Base-by-base conservation (phyloP, 2,113 vertebrate genomes). In the Hippocampus guttulatus region DNA sequence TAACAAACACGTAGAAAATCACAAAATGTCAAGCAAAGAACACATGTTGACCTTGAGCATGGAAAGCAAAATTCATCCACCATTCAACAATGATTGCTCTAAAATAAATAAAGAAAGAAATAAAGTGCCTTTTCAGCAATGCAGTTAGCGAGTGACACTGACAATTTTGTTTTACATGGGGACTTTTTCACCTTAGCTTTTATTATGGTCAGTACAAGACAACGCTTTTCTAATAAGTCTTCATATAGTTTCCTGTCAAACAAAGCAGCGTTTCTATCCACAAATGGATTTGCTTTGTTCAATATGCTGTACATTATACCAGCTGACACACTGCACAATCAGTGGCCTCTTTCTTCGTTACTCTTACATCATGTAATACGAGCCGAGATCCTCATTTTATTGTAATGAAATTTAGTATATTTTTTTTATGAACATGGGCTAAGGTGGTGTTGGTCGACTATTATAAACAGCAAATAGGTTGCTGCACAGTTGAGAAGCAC, bases 171-270 rank as follows among this genome's bases (percentile, higher is more conserved):
- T 16, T 61, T 49, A 23, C 47, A 16, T 10, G 25, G 55, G 23
- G 2, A 63, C 21, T 63, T 62, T 61, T 68, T 75, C 57, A 70
- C 51, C 58, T 69, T 64, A 57, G 54, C 21, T 74, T 81, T 72
- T 41, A 33, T 33, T 69, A 69, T 23, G 25, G 16, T 15, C 25
- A 47, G 68, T 6, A 55, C 6, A 63, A 38, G 33, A 38, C 9
- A 63, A 43, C 64, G 52, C 14, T 40, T 80, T 69, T 70, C 16
- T 57, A 14, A 54, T 16, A 8, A 27, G 8, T n/a, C 64, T 7
- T 12, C 23, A 69, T 65, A 14, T 11, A 58, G 47, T 11, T 18
- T n/a, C 30, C 55, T 55, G 64, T 70, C 10, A 54, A 67, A 64
- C 14, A 65, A 43, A 16, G 21, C 21, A 49, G 16, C 5, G 8